Base-by-base conservation (phyloP, 2,797 vertebrate genomes). In the Pelodytes ibericus region DNA sequence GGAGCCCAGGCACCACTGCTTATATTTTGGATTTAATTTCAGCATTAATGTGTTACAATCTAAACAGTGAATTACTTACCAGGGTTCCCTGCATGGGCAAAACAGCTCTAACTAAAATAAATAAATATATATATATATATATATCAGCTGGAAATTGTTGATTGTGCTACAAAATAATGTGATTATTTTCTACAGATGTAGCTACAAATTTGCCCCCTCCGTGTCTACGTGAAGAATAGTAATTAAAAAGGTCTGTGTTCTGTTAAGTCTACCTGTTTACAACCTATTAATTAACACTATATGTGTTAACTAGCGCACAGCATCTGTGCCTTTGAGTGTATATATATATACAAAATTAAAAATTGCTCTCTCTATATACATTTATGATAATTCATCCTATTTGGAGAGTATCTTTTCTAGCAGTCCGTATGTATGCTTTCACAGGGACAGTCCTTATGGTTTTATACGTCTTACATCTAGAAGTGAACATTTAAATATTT, bases 231-330 rank as follows among this genome's bases (percentile, higher is more conserved):
- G 29, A 33, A 61, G 13, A 33, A 61, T 18, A 61, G n/a, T 61
- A 36, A 53, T 53, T 53, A 53, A 24, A 53, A 53, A 62, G 58
- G 31, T 3, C 60, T 2, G 11, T 36, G 31, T 62, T 36, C 18
- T 22, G 16, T 62, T 30, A 36, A 62, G n/a, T 36, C 20, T 20
- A 36, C 30, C 60, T 62, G n/a, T 29, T 62, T 62, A 29, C 10
- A 62, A 31, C 18, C n/a, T 62, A 31, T 31, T 33, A 62, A 62
- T 62, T 62, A 62, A 62, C 30, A 33, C 60, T 33, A 36, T 22
- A 33, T 24, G 20, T 53, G 49, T 53, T 53, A 53, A 53, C 49
- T 53, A 53, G 22, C 49, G 8, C 16, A 16, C 16, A n/a, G 16
- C 11, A 53, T 53, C 49, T 22, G 44, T n/a, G 18, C 44, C 13